Conservation (phyloP, 2,797 vertebrate species). For the Enteromius viviparus region DNA sequence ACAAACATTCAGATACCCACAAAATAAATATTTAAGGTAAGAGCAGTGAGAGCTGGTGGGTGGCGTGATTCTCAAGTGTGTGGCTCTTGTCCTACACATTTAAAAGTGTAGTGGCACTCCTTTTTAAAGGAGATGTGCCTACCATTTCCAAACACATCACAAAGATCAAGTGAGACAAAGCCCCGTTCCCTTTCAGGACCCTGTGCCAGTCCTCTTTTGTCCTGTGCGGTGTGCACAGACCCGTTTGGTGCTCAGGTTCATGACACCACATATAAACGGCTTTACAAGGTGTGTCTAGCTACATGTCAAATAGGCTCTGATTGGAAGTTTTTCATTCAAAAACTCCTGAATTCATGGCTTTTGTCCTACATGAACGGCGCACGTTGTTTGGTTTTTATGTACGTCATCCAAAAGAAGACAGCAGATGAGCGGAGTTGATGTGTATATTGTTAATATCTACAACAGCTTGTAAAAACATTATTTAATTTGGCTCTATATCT, state of each 20-base stretch:
- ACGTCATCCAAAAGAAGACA: not conserved
- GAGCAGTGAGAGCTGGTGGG: slow-evolving; percentile 5
- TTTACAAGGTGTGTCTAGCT: not conserved
- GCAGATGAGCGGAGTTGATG: not conserved
- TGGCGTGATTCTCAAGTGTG: slow-evolving; percentile 13
- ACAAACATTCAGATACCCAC: not conserved
- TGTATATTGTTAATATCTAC: not conserved
- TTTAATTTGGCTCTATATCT: not conserved
- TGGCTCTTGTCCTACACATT: slow-evolving; percentile 19
- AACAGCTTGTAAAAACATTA: not conserved
- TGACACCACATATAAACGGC: not conserved
- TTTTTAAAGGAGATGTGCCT: slow-evolving; percentile 20
- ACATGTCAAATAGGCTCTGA: not conserved
- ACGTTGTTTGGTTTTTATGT: not conserved
- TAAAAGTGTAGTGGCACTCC: not conserved
- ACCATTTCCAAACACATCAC: slow-evolving; percentile 9
- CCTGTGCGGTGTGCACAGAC: not conserved
- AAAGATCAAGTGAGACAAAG: not conserved
- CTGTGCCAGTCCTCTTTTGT: not conserved
- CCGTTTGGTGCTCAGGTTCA: not conserved
- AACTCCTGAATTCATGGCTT: not conserved
- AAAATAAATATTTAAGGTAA: slow-evolving; percentile 7
- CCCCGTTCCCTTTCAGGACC: not conserved
- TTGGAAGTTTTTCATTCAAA: slow-evolving; percentile 13
- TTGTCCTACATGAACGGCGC: slow-evolving; percentile 5